phyloP scores from a whole-genome alignment of 2,797 vertebrate species.

The Perodicticus potto region DNA sequence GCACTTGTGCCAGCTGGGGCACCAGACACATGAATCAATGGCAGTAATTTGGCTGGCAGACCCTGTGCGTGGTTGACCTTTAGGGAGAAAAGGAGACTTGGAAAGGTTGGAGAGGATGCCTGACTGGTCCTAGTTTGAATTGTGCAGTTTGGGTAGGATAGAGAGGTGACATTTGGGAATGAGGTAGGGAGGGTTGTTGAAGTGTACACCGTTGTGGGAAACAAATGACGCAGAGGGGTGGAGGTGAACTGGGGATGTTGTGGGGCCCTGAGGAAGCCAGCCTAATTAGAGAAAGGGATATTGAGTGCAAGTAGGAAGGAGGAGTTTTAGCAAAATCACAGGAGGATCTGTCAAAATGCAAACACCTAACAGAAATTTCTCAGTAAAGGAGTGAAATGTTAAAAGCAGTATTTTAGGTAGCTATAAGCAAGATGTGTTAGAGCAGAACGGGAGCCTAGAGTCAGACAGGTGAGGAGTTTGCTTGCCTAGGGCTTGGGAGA shows the following conservation, averaged over 20 bases:
- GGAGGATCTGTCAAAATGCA: not conserved
- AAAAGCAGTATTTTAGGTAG: not conserved
- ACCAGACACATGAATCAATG: not conserved
- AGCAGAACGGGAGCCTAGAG: not conserved
- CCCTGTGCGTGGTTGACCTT: not conserved
- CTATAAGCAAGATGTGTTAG: not conserved
- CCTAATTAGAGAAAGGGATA: not conserved
- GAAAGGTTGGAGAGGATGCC: not conserved
- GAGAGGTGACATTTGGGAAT: not conserved
- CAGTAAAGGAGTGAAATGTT: not conserved
- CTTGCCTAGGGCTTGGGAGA: not conserved
- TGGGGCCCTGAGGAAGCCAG: not conserved
- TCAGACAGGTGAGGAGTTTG: not conserved
- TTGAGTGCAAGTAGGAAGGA: not conserved
- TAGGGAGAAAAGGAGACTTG: not conserved
- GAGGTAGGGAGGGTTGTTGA: not conserved
- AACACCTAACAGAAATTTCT: not conserved
- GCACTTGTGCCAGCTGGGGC: not conserved
- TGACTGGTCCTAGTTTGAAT: not conserved
- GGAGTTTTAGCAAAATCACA: not conserved
- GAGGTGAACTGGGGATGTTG: not conserved
- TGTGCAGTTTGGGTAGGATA: not conserved
- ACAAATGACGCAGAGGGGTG: not conserved
- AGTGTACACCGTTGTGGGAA: not conserved
- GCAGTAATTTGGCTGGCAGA: not conserved